These are phyloP conservation scores for Ceratosolen fusciceps DNA, from an alignment of 1,140 invertebrate genomes.

Conservation along the genomic window DNA sequence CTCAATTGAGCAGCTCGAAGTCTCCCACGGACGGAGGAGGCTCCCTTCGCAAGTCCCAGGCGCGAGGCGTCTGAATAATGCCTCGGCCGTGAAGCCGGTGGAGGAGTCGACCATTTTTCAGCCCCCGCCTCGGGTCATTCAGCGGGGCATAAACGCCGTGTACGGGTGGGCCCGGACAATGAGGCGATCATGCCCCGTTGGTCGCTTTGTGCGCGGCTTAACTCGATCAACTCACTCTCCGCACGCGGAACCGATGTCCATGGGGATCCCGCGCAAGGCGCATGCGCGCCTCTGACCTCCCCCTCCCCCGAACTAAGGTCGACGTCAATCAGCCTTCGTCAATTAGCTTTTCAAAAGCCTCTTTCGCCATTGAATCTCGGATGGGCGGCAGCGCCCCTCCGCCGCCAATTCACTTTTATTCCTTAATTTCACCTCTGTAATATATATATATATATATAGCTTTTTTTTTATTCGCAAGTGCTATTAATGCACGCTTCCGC, in stretches of 20 bases:
- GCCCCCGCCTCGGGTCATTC: background rate
- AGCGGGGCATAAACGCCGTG: background rate
- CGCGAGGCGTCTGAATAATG: conserved; percentile 1
- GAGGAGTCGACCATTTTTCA: too few relatives aligned
- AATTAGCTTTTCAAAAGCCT: conserved; percentile 34
- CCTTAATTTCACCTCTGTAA: background rate
- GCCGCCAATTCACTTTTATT: background rate
- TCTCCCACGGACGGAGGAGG: background rate
- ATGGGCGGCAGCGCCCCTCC: too few relatives aligned
- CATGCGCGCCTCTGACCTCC: background rate
- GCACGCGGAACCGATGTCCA: background rate
- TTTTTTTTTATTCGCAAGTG: background rate
- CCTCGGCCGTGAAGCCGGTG: too few relatives aligned
- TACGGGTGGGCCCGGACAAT: conserved; percentile 51
- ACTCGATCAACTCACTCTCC: conserved; percentile 51
- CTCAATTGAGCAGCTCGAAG: conserved; percentile 9
- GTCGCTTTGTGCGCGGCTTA: conserved; percentile 54
- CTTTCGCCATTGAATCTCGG: conserved; percentile 15
- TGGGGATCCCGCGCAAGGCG: background rate
- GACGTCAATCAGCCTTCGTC: conserved; percentile 45
- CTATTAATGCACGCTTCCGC: background rate
- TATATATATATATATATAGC: too few relatives aligned
- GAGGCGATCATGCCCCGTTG: conserved; percentile 52
- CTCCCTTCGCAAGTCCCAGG: conserved; percentile 4
- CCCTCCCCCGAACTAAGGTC: background rate